Base-by-base conservation (phyloP, 1,140 invertebrate genomes). In the Eciton burchellii region DNA sequence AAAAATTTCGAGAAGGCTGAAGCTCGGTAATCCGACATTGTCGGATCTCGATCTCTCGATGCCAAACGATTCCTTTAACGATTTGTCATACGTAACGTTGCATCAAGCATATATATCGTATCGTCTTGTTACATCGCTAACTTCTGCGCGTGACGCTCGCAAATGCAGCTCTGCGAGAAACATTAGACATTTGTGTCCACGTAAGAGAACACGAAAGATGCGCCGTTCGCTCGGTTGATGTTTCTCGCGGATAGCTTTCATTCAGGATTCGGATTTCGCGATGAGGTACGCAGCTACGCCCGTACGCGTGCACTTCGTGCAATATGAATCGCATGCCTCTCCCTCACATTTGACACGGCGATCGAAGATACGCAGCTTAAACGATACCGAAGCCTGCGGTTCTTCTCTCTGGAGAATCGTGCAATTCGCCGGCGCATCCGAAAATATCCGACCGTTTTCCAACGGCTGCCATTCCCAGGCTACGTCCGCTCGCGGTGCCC, bases 401-500 rank as follows among this genome's bases (percentile, higher is more conserved):
- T 66, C 62, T 77, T 45, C 66, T 43, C 62, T 54, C 43, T 35
- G 9, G 43, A 70, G 54, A 26, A 86, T 84, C 21, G 43, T 45
- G 60, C 60, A 59, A 66, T 47, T 19, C 11, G 12, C 21, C 45
- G 54, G 62, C 24, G 19, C 73, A 71, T 74, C 72, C 65, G 45
- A 83, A 83, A 77, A 86, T 83, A 87, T 86, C 81, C 21, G 52
- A 54, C 81, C 59, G 71, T 86, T 60, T 73, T 82, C 65, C 59
- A 52, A n/a, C 43, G 45, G 52, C 81, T 68, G 81, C 84, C 79
- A 83, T 83, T 83, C 60, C 72, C 72, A 66, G 57, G 62, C 57
- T 70, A 52, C 81, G 86, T 83, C 60, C 81, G 81, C 68, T 63
- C 66, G 66, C 68, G 82, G 83, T 83, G 24, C 12, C 85, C 81